phyloP scores from a whole-genome alignment of 2,888 invertebrate genomes.

The Furcula furcula region DNA sequence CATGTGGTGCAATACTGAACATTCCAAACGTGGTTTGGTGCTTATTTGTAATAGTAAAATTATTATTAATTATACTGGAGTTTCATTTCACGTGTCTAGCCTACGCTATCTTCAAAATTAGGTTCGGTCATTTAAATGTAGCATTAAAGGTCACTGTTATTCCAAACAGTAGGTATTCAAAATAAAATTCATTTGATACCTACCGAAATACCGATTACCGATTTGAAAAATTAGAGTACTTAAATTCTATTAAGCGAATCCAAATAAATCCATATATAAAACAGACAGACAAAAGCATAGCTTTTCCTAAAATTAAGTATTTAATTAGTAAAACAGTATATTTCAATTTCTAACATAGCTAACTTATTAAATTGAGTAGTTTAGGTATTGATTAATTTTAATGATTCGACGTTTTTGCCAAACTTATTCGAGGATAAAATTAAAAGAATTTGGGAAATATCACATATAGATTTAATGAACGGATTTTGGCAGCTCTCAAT shows the following conservation, averaged over 20 bases:
- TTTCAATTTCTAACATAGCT: slow-evolving; percentile 55
- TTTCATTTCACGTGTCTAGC: slow-evolving; percentile 66
- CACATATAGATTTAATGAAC: too few species aligned
- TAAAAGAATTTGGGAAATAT: too few species aligned
- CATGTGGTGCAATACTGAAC: slow-evolving; percentile 77
- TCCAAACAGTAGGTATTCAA: slow-evolving; percentile 14
- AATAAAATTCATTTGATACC: slow-evolving; percentile 14
- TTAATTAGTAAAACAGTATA: slow-evolving; percentile 37
- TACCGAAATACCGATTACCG: slow-evolving; percentile 11
- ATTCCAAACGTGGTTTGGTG: slow-evolving; percentile 81
- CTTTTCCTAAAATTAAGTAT: slow-evolving; percentile 54
- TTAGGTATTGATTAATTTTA: slow-evolving; percentile 49
- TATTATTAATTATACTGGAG: slow-evolving; percentile 60
- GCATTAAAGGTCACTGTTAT: slow-evolving; percentile 73
- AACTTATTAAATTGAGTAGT: slow-evolving; percentile 62
- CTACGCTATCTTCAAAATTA: slow-evolving; percentile 48
- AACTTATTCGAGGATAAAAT: slow-evolving; percentile 40
- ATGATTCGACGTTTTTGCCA: slow-evolving; percentile 41
- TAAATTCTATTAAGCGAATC: slow-evolving; percentile 26
- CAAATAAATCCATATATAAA: slow-evolving; percentile 27
- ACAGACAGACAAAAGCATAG: slow-evolving; percentile 39
- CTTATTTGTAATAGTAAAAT: slow-evolving; percentile 74
- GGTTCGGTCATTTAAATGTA: slow-evolving; percentile 22
- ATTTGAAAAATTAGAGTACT: slow-evolving; percentile 30
- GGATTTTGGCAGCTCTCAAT: slow-evolving; percentile 23